Base-by-base conservation (phyloP, 2,888 invertebrate genomes). In the Acrobasis consociella region DNA sequence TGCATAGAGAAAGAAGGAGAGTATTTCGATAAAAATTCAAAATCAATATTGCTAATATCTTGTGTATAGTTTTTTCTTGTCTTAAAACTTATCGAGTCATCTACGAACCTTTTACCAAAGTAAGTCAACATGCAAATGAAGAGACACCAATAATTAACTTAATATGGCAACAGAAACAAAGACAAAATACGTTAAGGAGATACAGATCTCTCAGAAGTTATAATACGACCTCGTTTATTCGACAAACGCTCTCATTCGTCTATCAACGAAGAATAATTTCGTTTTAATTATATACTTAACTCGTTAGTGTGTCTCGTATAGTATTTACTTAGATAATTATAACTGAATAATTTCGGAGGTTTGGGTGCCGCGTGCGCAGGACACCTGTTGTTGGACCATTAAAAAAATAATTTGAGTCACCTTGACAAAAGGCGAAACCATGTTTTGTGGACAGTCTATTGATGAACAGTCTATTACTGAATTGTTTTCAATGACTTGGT, bases 261-360 rank as follows among this genome's bases (percentile, higher is more conserved):
- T 62, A 62, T 62, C 62, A 53, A 53, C 53, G 53, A 17, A 9
- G 51, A 62, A 62, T 80, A 82, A 84, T 82, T 76, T 76, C 69
- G 65, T 81, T 82, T 81, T 83, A 82, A 85, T 85, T 82, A 77
- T 77, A 77, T 75, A 70, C 77, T 80, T 75, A 77, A 69, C 65
- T 65, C 64, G 69, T 72, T 70, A 70, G 70, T 72, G 71, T 65
- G 67, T 69, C 67, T 68, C 71, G 66, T 72, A 69, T 71, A 68
- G 68, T 77, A 81, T 82, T 85, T 80, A 81, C 76, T 82, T 79
- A 77, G 75, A 76, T 83, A 85, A 83, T 85, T 81, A 80, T 53
- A 55, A 55, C 78, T 76, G 73, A 77, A 74, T 82, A 80, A 82
- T 84, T 81, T 81, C 76, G 74, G 80, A 76, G 77, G 76, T 77